Evolutionary conservation across 2,113 vertebrate species (phyloP), one percentile per base, ranked within the genome.

Genomic region (Hipposideros armiger): DNA sequence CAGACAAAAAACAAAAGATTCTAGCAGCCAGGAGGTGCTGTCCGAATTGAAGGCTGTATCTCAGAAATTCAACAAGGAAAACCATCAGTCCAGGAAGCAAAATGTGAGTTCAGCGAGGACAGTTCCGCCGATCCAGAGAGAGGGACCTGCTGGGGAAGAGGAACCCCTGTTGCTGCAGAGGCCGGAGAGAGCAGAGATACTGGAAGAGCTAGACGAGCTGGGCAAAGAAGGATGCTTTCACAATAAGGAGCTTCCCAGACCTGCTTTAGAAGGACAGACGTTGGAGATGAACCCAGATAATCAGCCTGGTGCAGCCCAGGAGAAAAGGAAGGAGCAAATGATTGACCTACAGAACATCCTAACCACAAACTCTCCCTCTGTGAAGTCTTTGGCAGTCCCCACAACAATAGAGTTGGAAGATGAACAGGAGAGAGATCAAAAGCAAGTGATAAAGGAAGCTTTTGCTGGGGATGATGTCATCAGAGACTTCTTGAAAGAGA

Each of bases 381-480:
- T 98, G 50, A 96, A 93, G 54, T 95, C 93, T 22, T 76, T 97
- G 93, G 97, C 95, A 74, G 7, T 98, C 97, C 42, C 97, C 98
- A 4, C 92, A 1, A 97, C 98, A 2, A 0, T 98, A 70, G 97
- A 97, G 0, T 98, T 99, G 96, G 98, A 98, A 32, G 93, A 95
- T 83, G 89, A 97, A 91, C 97, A 97, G 78, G 95, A 96, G 17
- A 97, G 90, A 50, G 22, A 96, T 87, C 99, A 99, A 96, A 98
- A 97, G 1, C 98, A 98, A 76, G 98, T 99, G 96, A 99, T 99
- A 94, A 98, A 96, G 0, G 99, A 99, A 98, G 99, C 99, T 19
- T 99, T 99, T 5, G 99, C 99, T 0, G 99, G 99, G 9, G 99
- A 99, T 0, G 99, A 99, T 0, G 99, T 99, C 30, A 95, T 99